Base-by-base conservation (phyloP, 2,113 vertebrate genomes). In the Montifringilla adamsi region DNA sequence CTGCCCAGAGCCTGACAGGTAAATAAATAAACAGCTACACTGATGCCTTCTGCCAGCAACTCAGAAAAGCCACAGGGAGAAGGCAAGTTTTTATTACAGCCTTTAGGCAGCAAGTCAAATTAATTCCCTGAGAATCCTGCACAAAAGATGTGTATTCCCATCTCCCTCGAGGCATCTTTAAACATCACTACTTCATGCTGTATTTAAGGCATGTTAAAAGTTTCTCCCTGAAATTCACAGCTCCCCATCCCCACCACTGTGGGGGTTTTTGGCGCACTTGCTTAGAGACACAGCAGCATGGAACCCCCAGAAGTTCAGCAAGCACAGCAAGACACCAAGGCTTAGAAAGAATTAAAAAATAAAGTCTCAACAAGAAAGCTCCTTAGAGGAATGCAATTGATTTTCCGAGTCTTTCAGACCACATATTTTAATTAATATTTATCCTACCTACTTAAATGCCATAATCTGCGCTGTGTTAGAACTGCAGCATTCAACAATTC, bases 351-450 rank as follows among this genome's bases (percentile, higher is more conserved):
- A 81, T 84, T 66, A 47, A 47, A 50, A 52, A 28, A 50, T 15
- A 64, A 35, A 53, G 2, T 37, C 77, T 73, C 39, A 58, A 63
- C 76, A 78, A 46, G 53, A 92, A 89, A 91, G 86, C 75, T 90
- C 69, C 78, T 67, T 28, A 56, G 75, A 80, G 76, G 63, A 93
- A 93, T 15, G 50, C 37, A 80, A 73, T 53, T 76, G 84, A 86
- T 95, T 94, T 92, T 63, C 72, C 69, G 43, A 75, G 31, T 37
- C 50, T 89, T 87, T 84, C 70, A 89, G 76, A 50, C 35, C 31
- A 49, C 39, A 9, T 35, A 33, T 80, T 94, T 93, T 90, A 96
- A 94, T 97, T 93, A 87, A 89, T 91, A 92, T 93, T 94, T 95
- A 92, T 85, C 90, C 81, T 58, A n/a, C 79, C 74, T 70, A 44